Conservation (phyloP, 2,888 invertebrate species). For the Corythucha ciliata region DNA sequence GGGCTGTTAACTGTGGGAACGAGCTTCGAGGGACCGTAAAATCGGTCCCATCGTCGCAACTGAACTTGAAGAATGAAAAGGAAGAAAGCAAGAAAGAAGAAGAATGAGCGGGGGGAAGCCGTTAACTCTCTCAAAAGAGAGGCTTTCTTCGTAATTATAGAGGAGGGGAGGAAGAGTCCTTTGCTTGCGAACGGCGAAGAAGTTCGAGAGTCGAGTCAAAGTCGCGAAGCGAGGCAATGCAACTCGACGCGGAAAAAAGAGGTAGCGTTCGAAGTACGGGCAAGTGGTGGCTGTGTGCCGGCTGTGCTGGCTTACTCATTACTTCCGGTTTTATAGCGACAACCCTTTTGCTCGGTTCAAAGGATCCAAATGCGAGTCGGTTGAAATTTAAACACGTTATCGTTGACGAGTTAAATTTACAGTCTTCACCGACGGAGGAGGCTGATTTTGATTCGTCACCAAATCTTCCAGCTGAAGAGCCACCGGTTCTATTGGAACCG, state of each 20-base stretch:
- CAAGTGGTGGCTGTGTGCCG: constrained; percentile 38
- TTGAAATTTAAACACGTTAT: constrained; percentile 16
- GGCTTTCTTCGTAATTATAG: too few species aligned
- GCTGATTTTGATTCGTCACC: neutral
- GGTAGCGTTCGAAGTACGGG: constrained; percentile 12
- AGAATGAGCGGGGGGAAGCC: too few species aligned
- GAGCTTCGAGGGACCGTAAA: too few species aligned
- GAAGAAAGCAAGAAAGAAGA: too few species aligned
- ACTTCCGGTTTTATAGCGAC: constrained; percentile 36
- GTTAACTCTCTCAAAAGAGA: too few species aligned
- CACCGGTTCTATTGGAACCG: constrained; percentile 1
- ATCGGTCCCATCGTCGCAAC: too few species aligned
- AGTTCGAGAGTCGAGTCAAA: too few species aligned
- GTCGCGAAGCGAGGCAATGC: too few species aligned
- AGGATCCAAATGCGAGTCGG: constrained; percentile 23
- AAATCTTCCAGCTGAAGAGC: neutral
- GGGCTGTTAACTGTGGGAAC: too few species aligned
- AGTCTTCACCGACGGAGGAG: neutral
- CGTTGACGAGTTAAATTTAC: constrained; percentile 11
- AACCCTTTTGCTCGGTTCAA: constrained; percentile 36
- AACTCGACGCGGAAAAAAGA: constrained; percentile 16
- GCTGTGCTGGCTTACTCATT: constrained; percentile 34
- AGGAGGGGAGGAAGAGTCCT: too few species aligned
- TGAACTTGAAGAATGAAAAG: too few species aligned
- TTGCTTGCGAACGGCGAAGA: too few species aligned